These are phyloP conservation scores for Thryonomys swinderianus DNA, from an alignment of 2,113 vertebrate species.

Conservation along the genomic window DNA sequence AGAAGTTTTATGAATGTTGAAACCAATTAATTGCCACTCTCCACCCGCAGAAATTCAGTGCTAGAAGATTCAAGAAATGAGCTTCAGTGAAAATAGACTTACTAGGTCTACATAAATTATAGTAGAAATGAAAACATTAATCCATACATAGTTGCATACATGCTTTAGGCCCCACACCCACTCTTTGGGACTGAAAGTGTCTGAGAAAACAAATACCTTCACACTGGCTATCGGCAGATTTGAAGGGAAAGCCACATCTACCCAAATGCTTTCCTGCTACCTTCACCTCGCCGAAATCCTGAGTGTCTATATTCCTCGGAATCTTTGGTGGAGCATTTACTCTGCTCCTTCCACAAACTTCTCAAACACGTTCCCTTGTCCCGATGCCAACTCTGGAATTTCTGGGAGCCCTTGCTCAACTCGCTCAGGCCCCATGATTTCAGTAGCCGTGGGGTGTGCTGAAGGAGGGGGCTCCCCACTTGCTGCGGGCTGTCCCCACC, in stretches of 20 bases:
- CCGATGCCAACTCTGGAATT: neutral
- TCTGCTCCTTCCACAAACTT: neutral
- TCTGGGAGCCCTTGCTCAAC: neutral
- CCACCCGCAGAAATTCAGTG: neutral
- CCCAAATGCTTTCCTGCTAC: neutral
- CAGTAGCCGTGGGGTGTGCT: neutral
- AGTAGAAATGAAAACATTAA: neutral
- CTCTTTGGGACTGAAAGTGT: neutral
- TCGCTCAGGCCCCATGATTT: neutral
- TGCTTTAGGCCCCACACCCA: neutral
- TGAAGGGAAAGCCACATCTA: neutral
- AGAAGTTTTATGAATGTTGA: neutral
- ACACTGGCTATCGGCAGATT: neutral
- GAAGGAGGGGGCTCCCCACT: neutral
- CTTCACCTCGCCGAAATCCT: neutral
- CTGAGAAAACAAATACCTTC: neutral
- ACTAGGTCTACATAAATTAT: neutral
- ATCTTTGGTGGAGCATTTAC: neutral
- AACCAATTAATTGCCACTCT: neutral
- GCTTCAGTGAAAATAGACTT: neutral
- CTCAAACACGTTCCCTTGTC: neutral
- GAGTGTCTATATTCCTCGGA: neutral
- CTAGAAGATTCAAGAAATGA: neutral
- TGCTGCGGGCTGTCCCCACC: too few species aligned
- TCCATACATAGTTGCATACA: neutral